A percentile compares a stretch with the other conserved stretches of the same genome.
Conservation (phyloP, 2,113 vertebrate genomes). For the Potamarius usumacintae region DNA sequence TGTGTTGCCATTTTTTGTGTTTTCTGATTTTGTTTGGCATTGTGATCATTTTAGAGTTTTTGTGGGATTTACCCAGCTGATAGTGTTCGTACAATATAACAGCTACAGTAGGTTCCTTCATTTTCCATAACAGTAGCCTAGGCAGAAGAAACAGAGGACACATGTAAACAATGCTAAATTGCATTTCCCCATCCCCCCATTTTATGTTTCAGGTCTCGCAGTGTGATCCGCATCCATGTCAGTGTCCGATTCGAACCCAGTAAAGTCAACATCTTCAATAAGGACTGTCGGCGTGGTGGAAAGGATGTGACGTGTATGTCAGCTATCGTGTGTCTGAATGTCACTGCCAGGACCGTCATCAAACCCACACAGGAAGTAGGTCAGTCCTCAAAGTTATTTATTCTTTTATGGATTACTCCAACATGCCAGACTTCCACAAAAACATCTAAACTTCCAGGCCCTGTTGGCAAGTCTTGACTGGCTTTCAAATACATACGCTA, state of each 20-base stretch:
- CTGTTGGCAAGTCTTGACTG: neutral
- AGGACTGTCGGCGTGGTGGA: conserved; percentile 86
- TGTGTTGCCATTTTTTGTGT: neutral
- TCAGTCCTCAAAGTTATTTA: conserved; percentile 62
- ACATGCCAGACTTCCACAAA: neutral
- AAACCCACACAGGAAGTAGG: conserved; percentile 78
- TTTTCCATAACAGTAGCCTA: neutral
- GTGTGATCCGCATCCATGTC: conserved; percentile 83
- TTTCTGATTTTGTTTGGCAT: neutral
- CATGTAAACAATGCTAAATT: neutral
- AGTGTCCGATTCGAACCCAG: conserved; percentile 84
- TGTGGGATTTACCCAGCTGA: neutral
- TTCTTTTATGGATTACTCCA: neutral
- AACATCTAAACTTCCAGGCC: neutral
- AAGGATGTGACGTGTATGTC: conserved; percentile 93
- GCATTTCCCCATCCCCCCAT: neutral
- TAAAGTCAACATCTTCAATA: conserved; percentile 95
- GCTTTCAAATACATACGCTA: neutral
- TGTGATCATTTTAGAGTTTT: neutral
- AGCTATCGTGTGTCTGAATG: conserved; percentile 86
- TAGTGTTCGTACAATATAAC: neutral
- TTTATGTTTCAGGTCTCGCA: conserved; percentile 81
- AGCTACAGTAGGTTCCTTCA: neutral
- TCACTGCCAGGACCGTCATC: conserved; percentile 80
- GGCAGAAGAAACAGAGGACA: neutral